Conservation (phyloP, 2,113 vertebrate species). For the Neofelis nebulosa region DNA sequence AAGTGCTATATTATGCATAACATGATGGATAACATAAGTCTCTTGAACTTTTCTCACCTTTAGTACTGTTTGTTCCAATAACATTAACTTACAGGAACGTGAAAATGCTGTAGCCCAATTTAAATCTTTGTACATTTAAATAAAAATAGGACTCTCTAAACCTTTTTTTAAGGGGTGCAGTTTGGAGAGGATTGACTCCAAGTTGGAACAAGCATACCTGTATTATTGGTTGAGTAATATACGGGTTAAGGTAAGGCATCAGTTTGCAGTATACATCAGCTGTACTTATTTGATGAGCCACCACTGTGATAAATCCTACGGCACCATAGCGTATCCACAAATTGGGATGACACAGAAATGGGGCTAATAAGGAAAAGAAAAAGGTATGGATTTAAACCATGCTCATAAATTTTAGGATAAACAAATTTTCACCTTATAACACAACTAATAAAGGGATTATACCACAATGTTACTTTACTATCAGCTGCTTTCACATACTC, state of each 20-base stretch:
- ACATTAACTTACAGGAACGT: neutral
- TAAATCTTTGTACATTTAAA: constrained; percentile 2
- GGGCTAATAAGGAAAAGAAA: constrained; percentile 84
- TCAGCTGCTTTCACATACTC: neutral
- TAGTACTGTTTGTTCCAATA: neutral
- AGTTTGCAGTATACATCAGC: constrained; percentile 99
- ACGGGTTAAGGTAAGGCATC: constrained; percentile 96
- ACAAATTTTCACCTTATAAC: neutral
- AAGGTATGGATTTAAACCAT: constrained; percentile 15
- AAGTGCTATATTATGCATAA: neutral
- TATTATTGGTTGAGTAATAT: constrained; percentile 97
- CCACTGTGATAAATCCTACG: constrained; percentile 97
- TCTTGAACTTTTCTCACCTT: neutral
- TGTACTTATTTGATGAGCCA: constrained; percentile 96
- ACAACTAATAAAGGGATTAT: neutral
- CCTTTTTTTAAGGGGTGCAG: neutral
- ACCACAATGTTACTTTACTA: neutral
- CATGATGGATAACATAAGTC: neutral
- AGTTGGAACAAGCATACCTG: constrained; percentile 86
- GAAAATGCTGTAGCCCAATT: neutral
- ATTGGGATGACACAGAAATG: constrained; percentile 98
- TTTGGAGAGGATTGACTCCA: neutral
- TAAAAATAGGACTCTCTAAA: neutral
- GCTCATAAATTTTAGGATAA: neutral
- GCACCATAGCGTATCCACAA: constrained; percentile 98